Evolutionary conservation across 1,140 invertebrate species (phyloP).

Genomic region (Stegodyphus dumicola): DNA sequence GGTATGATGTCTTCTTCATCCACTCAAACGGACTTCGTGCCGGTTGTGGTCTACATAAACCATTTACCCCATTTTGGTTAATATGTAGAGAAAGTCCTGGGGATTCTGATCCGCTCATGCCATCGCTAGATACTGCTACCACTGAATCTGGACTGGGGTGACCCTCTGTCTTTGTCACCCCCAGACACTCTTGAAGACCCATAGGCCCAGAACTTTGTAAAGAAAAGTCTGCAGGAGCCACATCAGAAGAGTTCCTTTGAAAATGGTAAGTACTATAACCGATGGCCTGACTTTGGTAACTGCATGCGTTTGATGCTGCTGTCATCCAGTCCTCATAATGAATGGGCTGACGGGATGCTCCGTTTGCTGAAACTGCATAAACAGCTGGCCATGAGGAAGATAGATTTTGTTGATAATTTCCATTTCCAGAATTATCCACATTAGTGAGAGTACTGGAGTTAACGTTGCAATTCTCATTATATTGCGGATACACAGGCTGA

Average conservation of each 20-base stretch:
- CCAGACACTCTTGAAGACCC: constrained; percentile 19
- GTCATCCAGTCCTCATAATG: background rate
- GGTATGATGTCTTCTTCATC: constrained; percentile 87
- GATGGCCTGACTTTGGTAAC: background rate
- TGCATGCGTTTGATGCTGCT: background rate
- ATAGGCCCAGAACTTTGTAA: constrained; percentile 1
- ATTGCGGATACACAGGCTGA: background rate
- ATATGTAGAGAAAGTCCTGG: constrained; percentile 24
- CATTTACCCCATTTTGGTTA: background rate
- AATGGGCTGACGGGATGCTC: background rate
- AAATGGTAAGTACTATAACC: background rate
- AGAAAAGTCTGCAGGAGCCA: background rate
- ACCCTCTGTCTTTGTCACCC: background rate
- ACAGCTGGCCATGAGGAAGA: too few species aligned
- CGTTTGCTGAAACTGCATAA: background rate
- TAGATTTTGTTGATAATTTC: constrained; percentile 24
- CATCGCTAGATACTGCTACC: constrained; percentile 65
- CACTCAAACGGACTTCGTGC: constrained; percentile 84
- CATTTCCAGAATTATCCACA: constrained; percentile 6
- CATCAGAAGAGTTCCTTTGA: background rate
- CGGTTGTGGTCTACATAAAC: constrained; percentile 72
- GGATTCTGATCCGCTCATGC: constrained; percentile 62
- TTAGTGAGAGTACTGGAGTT: background rate
- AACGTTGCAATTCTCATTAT: constrained; percentile 3
- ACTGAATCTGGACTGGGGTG: constrained; percentile 63